Evolutionary conservation across 2,797 vertebrate genomes (phyloP).

Genomic region (Clarias pachynema): DNA sequence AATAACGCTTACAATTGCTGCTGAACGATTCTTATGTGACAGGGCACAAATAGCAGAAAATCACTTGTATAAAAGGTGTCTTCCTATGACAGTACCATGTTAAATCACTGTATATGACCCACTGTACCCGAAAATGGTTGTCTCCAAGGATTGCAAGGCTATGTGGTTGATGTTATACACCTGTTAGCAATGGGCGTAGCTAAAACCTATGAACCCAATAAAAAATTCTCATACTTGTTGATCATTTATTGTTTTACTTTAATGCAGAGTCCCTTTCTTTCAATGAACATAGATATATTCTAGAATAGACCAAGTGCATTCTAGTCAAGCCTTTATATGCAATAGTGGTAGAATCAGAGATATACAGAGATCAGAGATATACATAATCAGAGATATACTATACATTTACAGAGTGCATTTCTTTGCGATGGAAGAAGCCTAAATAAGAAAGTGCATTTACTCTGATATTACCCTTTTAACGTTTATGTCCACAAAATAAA

Average conservation of each 20-base stretch:
- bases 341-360: not conserved
- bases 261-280: not conserved
- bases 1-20: not conserved
- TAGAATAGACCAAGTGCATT: not conserved
- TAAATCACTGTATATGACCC: not conserved
- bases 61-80: not conserved
- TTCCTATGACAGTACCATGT: not conserved
- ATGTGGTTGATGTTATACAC: not conserved
- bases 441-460: not conserved
- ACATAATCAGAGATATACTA: not conserved
- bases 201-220: not conserved
- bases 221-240: not conserved
- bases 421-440: not conserved
- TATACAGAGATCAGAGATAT: not conserved
- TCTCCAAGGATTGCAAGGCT: not conserved
- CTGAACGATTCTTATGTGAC: not conserved
- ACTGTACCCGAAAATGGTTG: not conserved
- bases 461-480: not conserved
- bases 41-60: not conserved
- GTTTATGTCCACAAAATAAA: not conserved
- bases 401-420: not conserved
- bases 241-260: not conserved
- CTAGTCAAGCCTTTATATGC: not conserved
- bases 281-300: not conserved
- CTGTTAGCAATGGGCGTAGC: not conserved